Base-by-base conservation (phyloP, 2,797 vertebrate species). In the Phoxinus dragarum region DNA sequence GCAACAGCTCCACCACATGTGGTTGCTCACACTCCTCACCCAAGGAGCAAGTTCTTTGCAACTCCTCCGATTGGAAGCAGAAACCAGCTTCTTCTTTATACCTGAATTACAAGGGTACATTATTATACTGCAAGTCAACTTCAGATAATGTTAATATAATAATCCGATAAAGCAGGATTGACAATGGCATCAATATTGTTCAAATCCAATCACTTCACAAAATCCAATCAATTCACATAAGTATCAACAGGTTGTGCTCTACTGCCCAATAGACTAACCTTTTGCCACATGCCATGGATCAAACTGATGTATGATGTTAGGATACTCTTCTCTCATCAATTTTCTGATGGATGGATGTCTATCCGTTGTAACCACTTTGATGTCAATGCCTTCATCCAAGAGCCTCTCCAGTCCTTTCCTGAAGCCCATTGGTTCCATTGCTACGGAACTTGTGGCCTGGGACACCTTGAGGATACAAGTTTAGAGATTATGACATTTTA, bases 331-430 rank as follows among this genome's bases (percentile, higher is more conserved):
- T 44, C 59, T 23, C 40, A n/a, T 59, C 56, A 59, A 5, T 59
- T 59, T 59, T 59, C 9, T 59, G 56, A n/a, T n/a, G 9, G 56
- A 80, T 66, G 61, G 78, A 67, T 68, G 78, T 49, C 61, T 47
- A 67, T 80, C 61, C 10, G 27, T 80, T n/a, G 78, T 80, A 8
- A 67, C 40, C 40, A 49, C 78, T 31, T 80, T 80, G 8, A 80
- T 34, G 19, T 42, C 61, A 47, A 68, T 67, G n/a, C 61, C 78
- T 47, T 68, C 78, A 67, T 68, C 59, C 54, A 80, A 49, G 11
- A 80, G n/a, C 61, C 31, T 67, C 16, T 80, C 78, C 40, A 80
- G 40, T 7, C 42, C 23, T 67, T 80, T 64, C 38, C 44, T 80
- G 59, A 80, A 80, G 3, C 77, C 77, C 56, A 47, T 6, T 40